Conservation (phyloP, 2,113 vertebrate genomes). For the Muscicapa adusta region DNA sequence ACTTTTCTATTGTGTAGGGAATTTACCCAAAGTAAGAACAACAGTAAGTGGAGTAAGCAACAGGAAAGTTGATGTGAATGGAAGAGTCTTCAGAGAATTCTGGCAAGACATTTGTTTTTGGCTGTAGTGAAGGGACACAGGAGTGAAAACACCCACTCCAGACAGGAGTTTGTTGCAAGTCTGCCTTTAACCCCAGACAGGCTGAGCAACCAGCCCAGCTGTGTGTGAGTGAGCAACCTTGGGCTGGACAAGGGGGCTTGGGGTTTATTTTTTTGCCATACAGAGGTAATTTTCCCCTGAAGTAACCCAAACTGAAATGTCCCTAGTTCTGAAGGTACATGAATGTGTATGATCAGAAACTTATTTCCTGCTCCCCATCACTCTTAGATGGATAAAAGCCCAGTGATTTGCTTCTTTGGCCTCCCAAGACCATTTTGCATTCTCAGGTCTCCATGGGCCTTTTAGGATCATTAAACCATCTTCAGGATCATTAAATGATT, state of each 20-base stretch:
- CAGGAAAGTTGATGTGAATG: not conserved
- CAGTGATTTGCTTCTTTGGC: not conserved
- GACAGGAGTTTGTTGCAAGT: not conserved
- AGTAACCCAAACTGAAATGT: not conserved
- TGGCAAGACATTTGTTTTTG: not conserved
- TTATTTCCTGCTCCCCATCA: not conserved
- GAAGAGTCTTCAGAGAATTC: not conserved
- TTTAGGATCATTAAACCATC: not conserved
- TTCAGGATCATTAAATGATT: not conserved
- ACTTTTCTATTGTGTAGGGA: accelerated
- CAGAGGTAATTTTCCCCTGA: not conserved
- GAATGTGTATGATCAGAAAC: not conserved
- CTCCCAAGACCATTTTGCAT: not conserved
- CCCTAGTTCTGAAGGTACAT: not conserved
- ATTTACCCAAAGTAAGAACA: not conserved
- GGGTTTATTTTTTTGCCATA: not conserved
- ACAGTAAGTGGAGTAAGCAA: not conserved
- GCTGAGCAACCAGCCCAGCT: not conserved
- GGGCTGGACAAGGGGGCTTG: not conserved
- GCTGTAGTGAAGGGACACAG: not conserved
- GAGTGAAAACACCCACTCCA: accelerated
- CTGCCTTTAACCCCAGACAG: not conserved
- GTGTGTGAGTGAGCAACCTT: not conserved
- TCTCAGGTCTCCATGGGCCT: not conserved
- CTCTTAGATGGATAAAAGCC: not conserved